Evolutionary conservation across 2,888 invertebrate genomes (phyloP).

Genomic region (Leptarthrus brevirostris): DNA sequence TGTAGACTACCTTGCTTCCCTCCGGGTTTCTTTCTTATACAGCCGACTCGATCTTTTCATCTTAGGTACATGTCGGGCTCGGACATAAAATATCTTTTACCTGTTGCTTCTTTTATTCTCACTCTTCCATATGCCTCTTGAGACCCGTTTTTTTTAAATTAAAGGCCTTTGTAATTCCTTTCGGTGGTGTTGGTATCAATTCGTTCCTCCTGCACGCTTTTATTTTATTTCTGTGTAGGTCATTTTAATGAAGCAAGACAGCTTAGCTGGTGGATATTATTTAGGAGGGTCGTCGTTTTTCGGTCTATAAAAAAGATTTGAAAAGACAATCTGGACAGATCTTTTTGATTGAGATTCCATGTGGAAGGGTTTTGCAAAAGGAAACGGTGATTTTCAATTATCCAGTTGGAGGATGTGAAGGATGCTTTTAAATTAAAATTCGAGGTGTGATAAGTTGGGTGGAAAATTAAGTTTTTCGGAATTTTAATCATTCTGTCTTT

Average conservation of each 20-base stretch:
- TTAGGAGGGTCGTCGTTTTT: not conserved
- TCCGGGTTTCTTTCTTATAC: not conserved
- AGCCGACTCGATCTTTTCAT: constrained; percentile 11
- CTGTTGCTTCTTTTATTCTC: constrained; percentile 27
- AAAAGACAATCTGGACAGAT: constrained; percentile 26
- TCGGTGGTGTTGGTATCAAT: constrained; percentile 12
- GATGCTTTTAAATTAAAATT: too few species aligned
- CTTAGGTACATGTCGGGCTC: constrained; percentile 11
- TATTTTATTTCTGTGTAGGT: constrained; percentile 5
- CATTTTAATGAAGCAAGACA: constrained; percentile 11
- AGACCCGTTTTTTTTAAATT: constrained; percentile 24
- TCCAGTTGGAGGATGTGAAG: too few species aligned
- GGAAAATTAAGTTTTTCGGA: too few species aligned
- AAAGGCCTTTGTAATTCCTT: constrained; percentile 5
- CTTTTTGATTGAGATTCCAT: constrained; percentile 26
- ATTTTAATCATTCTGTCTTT: too few species aligned
- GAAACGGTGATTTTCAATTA: constrained; percentile 27
- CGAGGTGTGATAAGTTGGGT: too few species aligned
- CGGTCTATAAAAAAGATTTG: not conserved
- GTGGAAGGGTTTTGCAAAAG: constrained; percentile 5
- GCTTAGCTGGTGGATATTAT: not conserved
- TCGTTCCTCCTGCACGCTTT: constrained; percentile 2
- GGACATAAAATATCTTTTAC: constrained; percentile 14
- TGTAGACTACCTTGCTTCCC: constrained; percentile 29
- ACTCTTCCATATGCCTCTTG: constrained; percentile 3